Evolutionary conservation across 2,113 vertebrate genomes (phyloP).

Genomic region (Cheirogaleus medius): DNA sequence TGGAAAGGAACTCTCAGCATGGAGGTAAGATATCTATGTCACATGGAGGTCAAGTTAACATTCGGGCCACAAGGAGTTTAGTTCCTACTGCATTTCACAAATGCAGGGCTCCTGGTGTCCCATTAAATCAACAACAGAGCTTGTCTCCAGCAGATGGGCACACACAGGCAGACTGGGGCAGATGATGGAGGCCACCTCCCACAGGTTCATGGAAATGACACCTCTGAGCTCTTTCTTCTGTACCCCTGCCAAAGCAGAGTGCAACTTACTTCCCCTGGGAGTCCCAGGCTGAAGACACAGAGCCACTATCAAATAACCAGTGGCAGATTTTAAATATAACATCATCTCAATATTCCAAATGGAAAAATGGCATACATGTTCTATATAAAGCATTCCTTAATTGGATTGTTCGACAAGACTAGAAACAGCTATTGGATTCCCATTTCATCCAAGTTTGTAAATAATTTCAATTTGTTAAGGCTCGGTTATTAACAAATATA

Average conservation of each 20-base stretch:
- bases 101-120: neutral
- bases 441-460: constrained; percentile 54
- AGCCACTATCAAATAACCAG: neutral
- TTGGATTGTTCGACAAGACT: constrained; percentile 51
- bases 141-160: neutral
- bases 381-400: constrained; percentile 12
- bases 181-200: neutral
- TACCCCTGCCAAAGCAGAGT: neutral
- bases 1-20: neutral
- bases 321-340: neutral
- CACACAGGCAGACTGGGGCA: no score
- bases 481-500: constrained; percentile 40
- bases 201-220: neutral
- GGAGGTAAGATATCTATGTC: accelerated
- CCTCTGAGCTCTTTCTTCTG: neutral
- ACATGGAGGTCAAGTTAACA: neutral
- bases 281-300: neutral
- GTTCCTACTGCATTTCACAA: neutral
- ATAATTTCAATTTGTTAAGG: constrained; percentile 60
- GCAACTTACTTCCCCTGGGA: neutral
- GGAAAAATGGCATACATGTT: neutral
- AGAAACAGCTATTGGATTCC: constrained; percentile 59
- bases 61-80: neutral
- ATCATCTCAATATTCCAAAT: neutral
- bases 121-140: neutral